Evolutionary conservation across 2,113 vertebrate species (phyloP), one percentile per base, ranked within the genome.

Genomic region (Nothobranchius kuhntae): DNA sequence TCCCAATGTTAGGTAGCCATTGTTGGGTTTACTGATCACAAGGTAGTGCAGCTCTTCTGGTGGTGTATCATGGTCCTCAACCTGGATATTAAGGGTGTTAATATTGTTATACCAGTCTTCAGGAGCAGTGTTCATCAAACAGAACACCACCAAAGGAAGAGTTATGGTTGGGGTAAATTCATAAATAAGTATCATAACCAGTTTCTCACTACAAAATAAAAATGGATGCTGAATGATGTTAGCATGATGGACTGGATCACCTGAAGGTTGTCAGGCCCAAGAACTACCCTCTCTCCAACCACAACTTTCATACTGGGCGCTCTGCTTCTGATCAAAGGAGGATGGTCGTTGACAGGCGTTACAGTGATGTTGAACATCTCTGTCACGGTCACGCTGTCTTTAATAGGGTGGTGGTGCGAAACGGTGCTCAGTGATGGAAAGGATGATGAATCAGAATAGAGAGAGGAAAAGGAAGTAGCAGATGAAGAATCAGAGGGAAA

Each of bases 311-410:
- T 57, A 58, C 77, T 74, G 0, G 94, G 92, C 1, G 77, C 46
- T 89, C 91, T 92, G 56, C 92, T 94, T 89, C 93, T 93, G 54
- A 96, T 7, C 51, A 94, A 90, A 1, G 95, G 95, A 10, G 91
- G 76, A 7, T 93, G 94, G 76, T 97, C 94, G 42, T 97, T 96
- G 59, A 96, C 92, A 4, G 94, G 93, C 9, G 79, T 91, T 71
- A 98, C 78, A 2, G 93, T 94, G 74, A 96, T 94, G 85, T 94
- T 93, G 87, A 98, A 96, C 9, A 73, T 73, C 75, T 96, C 96
- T 8, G 94, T 94, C 13, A 95, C 88, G 17, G 89, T 73, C 62
- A 91, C 71, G 0, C 40, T 68, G n/a, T 84, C 84, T 65, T 78
- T 74, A 9, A 44, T 9, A 21, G 53, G 44, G 0, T 84, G 89